Conservation (phyloP, 2,888 invertebrate genomes). For the Catotricha subobsoleta region DNA sequence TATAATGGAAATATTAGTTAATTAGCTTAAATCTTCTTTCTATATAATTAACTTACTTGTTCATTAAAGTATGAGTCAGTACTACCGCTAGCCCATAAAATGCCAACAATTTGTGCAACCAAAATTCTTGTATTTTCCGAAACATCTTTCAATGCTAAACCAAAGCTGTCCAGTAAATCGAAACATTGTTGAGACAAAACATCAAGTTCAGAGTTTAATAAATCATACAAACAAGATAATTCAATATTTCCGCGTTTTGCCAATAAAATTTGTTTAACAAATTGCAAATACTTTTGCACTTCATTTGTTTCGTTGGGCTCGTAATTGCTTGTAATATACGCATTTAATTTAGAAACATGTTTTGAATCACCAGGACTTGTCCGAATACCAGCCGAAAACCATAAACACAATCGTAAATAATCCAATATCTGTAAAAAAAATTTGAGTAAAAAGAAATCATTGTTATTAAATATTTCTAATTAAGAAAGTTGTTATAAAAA, state of each 20-base stretch:
- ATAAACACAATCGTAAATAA: conserved; percentile 64
- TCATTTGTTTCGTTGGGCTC: conserved; percentile 37
- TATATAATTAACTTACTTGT: conserved; percentile 25
- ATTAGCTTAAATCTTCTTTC: background rate
- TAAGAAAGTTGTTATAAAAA: no score
- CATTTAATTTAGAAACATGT: conserved; percentile 38
- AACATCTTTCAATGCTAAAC: conserved; percentile 40
- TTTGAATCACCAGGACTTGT: conserved; percentile 37
- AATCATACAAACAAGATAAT: conserved; percentile 61
- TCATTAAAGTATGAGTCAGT: conserved; percentile 33
- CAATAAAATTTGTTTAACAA: conserved; percentile 45
- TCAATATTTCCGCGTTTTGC: conserved; percentile 43
- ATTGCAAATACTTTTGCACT: conserved; percentile 45
- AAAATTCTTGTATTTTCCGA: conserved; percentile 60
- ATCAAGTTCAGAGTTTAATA: conserved; percentile 64
- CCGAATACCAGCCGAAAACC: conserved; percentile 40
- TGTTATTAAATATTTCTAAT: no score
- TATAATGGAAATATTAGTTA: background rate
- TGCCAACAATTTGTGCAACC: conserved; percentile 55
- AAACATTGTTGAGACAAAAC: conserved; percentile 44
- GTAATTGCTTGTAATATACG: conserved; percentile 24
- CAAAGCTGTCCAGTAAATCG: conserved; percentile 24
- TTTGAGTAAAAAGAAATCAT: background rate
- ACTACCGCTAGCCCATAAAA: conserved; percentile 43
- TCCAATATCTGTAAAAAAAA: conserved; percentile 31